Evolutionary conservation across 1,140 invertebrate species (phyloP).

Genomic region (Solen grandis): DNA sequence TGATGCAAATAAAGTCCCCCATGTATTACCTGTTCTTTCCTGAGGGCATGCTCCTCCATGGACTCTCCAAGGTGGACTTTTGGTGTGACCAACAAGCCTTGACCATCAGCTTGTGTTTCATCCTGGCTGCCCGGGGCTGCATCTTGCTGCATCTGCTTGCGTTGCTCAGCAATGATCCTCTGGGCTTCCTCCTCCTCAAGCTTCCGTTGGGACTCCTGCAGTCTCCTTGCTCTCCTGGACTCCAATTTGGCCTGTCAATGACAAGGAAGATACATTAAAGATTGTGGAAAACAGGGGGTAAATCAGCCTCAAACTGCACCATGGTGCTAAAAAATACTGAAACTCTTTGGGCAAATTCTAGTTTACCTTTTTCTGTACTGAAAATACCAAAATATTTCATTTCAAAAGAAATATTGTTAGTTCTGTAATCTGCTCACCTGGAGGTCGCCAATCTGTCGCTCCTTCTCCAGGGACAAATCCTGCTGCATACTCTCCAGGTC

Average conservation of each 20-base stretch:
- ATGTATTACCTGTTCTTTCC: constrained; percentile 73
- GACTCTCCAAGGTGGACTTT: constrained; percentile 67
- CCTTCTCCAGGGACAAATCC: constrained; percentile 67
- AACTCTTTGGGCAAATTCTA: too few relatives aligned
- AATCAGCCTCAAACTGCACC: too few relatives aligned
- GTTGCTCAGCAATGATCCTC: constrained; percentile 73
- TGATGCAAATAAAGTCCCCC: too few relatives aligned
- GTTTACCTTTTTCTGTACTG: too few relatives aligned
- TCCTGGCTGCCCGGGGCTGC: background rate
- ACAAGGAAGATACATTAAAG: background rate
- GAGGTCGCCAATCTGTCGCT: constrained; percentile 70
- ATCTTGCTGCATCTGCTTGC: constrained; percentile 67
- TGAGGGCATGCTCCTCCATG: constrained; percentile 73
- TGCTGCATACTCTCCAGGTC: constrained; percentile 66
- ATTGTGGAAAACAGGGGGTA: background rate
- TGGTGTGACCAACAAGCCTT: constrained; percentile 70
- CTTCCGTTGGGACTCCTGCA: constrained; percentile 65
- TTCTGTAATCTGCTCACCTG: too few relatives aligned
- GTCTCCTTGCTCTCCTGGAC: constrained; percentile 65
- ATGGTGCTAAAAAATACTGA: too few relatives aligned
- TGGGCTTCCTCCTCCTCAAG: constrained; percentile 74
- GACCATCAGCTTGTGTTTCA: constrained; percentile 28
- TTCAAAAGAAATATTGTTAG: too few relatives aligned
- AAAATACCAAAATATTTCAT: too few relatives aligned
- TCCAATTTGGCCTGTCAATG: constrained; percentile 70